A percentile compares a stretch with the other conserved stretches of the same genome.
Evolutionary conservation across 1,140 invertebrate species (phyloP).

Genomic region (Ladona fulva): DNA sequence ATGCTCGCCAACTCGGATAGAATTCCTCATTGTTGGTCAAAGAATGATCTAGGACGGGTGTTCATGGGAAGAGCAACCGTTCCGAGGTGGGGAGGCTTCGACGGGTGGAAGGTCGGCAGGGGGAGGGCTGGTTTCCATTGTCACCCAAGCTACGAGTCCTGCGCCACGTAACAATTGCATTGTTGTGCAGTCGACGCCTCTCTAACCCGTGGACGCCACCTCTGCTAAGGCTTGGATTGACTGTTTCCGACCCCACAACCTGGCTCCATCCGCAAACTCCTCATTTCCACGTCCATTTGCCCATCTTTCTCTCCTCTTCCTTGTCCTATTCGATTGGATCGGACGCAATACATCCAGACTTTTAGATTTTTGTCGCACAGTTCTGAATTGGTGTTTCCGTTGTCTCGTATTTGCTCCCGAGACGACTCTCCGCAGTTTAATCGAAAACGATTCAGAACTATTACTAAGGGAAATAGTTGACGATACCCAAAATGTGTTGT

Average conservation of each 20-base stretch:
- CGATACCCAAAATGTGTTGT: too few species aligned
- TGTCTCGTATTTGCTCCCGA: too few species aligned
- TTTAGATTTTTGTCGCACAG: too few species aligned
- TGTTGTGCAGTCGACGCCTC: slow-evolving; percentile 2
- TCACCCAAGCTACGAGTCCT: not conserved
- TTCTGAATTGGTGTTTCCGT: too few species aligned
- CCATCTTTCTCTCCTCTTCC: not conserved
- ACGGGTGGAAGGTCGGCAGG: not conserved
- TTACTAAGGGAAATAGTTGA: too few species aligned
- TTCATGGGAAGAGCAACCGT: not conserved
- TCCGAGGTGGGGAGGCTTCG: not conserved
- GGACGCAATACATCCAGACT: not conserved
- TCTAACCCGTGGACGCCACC: not conserved
- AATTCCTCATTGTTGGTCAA: not conserved
- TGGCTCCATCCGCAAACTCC: not conserved
- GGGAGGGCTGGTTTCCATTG: not conserved
- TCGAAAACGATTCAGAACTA: too few species aligned
- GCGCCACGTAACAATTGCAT: slow-evolving; percentile 6
- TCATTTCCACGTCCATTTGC: not conserved
- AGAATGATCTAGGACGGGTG: not conserved
- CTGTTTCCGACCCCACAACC: not conserved
- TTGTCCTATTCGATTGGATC: not conserved
- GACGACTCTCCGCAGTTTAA: too few species aligned
- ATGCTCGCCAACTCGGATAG: not conserved
- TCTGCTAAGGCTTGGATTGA: not conserved